A percentile compares a stretch with the other conserved stretches of the same genome.
These are phyloP conservation scores for Dromiciops gliroides DNA, from an alignment of 2,113 vertebrate species.

Conservation along the genomic window DNA sequence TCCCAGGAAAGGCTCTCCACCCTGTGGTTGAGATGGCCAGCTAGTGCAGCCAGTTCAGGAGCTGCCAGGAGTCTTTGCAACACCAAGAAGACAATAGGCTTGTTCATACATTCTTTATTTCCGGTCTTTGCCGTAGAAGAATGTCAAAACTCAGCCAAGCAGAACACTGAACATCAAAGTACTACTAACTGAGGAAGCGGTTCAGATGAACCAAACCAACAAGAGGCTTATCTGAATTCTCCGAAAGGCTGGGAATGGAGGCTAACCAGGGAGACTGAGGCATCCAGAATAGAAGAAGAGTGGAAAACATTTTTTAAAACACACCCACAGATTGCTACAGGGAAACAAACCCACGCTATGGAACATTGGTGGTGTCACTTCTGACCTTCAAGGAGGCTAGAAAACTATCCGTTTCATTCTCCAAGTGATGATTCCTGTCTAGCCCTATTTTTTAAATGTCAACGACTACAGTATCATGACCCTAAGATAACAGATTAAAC, in stretches of 20 bases:
- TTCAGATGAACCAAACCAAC: not conserved
- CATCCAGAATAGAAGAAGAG: not conserved
- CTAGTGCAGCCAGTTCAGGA: accelerated
- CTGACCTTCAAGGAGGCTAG: not conserved
- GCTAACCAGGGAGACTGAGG: not conserved
- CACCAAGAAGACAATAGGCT: not conserved
- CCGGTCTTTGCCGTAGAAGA: not conserved
- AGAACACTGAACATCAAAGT: not conserved
- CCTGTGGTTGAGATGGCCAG: accelerated
- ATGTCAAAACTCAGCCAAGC: not conserved
- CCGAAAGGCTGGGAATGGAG: not conserved
- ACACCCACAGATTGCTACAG: not conserved
- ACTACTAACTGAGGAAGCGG: not conserved
- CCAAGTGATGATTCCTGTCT: not conserved
- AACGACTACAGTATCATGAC: not conserved
- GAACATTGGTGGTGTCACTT: not conserved
- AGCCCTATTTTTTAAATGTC: not conserved
- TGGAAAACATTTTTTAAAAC: not conserved
- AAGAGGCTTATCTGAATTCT: not conserved
- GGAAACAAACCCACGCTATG: not conserved
- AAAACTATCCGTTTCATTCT: not conserved
- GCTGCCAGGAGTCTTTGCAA: not conserved
- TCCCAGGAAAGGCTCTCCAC: not conserved
- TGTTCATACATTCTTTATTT: not conserved
- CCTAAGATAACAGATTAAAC: not conserved